phyloP scores from a whole-genome alignment of 1,140 invertebrate species.

The Drosophila tani region DNA sequence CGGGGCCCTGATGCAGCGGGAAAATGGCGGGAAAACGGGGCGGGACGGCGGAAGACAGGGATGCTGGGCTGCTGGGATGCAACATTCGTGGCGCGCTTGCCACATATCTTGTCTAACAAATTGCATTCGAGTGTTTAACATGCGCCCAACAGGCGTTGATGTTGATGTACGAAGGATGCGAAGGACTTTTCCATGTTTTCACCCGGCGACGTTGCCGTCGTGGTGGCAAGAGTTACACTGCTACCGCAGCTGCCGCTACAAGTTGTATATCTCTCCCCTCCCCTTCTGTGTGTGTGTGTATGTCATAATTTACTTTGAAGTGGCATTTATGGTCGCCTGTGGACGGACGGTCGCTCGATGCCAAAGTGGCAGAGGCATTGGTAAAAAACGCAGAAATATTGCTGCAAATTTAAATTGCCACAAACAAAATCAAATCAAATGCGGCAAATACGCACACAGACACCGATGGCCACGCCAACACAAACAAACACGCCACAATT shows the following conservation, averaged over 20 bases:
- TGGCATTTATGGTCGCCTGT: constrained; percentile 74
- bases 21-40: constrained; percentile 11
- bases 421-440: constrained; percentile 55
- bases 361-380: constrained; percentile 12
- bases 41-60: background rate
- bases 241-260: constrained; percentile 52
- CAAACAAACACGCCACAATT: constrained; percentile 64
- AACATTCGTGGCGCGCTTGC: constrained; percentile 63
- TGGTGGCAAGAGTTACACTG: constrained; percentile 50
- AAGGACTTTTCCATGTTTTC: constrained; percentile 82
- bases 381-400: constrained; percentile 28
- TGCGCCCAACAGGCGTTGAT: constrained; percentile 80
- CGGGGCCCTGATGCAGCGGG: constrained; percentile 36
- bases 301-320: constrained; percentile 81
- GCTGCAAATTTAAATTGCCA: constrained; percentile 46
- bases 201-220: constrained; percentile 36
- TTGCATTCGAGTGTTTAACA: constrained; percentile 83
- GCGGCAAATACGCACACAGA: constrained; percentile 47
- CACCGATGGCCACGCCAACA: constrained; percentile 13
- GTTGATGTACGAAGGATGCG: constrained; percentile 78
- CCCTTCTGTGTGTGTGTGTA: constrained; percentile 11
- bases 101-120: constrained; percentile 83
- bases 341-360: constrained; percentile 9
- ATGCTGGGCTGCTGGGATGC: constrained; percentile 17
- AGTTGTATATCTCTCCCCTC: constrained; percentile 26